Evolutionary conservation across 2,797 vertebrate genomes (phyloP).

Genomic region (Amniataba percoides): DNA sequence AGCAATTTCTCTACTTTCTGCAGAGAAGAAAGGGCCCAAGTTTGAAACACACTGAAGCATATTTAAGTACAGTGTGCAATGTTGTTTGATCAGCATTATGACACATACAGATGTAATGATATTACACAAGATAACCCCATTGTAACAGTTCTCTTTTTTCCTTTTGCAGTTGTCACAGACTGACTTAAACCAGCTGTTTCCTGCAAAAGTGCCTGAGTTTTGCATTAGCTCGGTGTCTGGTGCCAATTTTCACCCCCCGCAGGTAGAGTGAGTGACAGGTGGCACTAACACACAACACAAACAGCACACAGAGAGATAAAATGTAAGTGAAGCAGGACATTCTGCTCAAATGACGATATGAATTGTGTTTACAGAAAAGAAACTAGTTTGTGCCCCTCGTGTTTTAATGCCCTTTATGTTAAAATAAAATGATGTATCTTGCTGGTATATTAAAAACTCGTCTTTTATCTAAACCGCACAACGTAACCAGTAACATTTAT

Average conservation of each 20-base stretch:
- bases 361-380: not conserved
- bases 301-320: not conserved
- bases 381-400: too few relatives aligned
- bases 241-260: not conserved
- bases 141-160: too few relatives aligned
- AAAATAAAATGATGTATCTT: not conserved
- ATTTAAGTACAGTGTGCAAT: not conserved
- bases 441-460: not conserved
- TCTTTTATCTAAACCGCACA: not conserved
- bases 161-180: too few relatives aligned
- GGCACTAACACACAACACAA: not conserved
- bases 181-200: too few relatives aligned
- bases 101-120: not conserved
- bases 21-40: too few relatives aligned
- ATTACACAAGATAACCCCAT: not conserved
- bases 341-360: constrained; percentile 4
- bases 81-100: not conserved
- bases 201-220: too few relatives aligned
- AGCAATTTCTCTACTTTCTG: too few relatives aligned
- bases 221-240: not conserved
- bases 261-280: not conserved
- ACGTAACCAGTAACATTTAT: not conserved
- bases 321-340: not conserved
- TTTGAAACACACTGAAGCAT: not conserved
- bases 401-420: too few relatives aligned